These are phyloP conservation scores for Drosophila nr. medialis DNA, from an alignment of 2,888 invertebrate species.

Conservation along the genomic window DNA sequence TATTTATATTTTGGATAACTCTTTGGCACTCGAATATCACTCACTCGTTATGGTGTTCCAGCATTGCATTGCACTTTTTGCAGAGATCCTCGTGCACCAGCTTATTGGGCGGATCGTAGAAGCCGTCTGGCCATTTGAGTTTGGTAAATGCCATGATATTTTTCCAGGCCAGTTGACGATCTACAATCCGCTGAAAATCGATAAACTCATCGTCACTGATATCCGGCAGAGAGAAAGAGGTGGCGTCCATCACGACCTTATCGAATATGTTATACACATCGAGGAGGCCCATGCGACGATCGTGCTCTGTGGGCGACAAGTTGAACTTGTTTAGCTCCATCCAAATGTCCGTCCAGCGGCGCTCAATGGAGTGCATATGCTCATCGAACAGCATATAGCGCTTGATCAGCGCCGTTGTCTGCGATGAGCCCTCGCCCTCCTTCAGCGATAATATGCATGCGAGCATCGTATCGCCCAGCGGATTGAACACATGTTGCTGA, in stretches of 20 bases:
- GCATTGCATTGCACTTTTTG: constrained; percentile 81
- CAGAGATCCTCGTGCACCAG: constrained; percentile 82
- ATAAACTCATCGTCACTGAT: constrained; percentile 82
- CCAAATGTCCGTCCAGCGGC: constrained; percentile 86
- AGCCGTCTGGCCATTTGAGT: constrained; percentile 82
- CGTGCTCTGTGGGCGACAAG: constrained; percentile 81
- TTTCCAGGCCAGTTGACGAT: constrained; percentile 83
- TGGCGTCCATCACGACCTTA: constrained; percentile 81
- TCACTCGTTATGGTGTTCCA: constrained; percentile 83
- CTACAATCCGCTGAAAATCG: constrained; percentile 82
- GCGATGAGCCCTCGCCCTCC: constrained; percentile 81
- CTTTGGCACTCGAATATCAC: constrained; percentile 14
- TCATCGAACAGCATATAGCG: constrained; percentile 87
- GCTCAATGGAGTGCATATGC: constrained; percentile 86
- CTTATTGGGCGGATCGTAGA: constrained; percentile 82
- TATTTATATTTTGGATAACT: not conserved
- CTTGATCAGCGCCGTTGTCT: constrained; percentile 83
- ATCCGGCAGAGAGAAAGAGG: constrained; percentile 80
- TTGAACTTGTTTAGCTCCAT: constrained; percentile 83
- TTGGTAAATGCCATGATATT: constrained; percentile 83
- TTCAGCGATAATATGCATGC: constrained; percentile 86
- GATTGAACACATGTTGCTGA: constrained; percentile 86
- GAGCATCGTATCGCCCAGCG: constrained; percentile 86
- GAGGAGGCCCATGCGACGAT: constrained; percentile 81
- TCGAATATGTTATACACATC: constrained; percentile 83